Conservation (phyloP, 2,797 vertebrate genomes). For the Lutjanus campechanus region DNA sequence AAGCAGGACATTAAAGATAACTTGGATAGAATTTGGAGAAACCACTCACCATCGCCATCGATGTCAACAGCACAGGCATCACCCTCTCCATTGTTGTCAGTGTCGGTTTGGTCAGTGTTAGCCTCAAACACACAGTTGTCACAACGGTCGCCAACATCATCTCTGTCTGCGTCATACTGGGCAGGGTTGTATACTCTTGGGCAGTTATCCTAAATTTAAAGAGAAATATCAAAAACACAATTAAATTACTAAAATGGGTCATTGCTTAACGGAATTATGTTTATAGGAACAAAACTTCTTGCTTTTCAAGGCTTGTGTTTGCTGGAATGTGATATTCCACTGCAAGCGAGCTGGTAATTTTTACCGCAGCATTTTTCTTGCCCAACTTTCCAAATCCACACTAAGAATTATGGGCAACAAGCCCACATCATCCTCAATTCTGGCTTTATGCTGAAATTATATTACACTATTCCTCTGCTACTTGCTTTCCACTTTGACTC, state of each 20-base stretch:
- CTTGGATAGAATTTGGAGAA: neutral
- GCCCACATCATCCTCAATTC: constrained; percentile 55
- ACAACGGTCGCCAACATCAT: constrained; percentile 96
- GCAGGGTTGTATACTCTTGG: constrained; percentile 95
- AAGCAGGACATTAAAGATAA: neutral
- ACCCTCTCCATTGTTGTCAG: constrained; percentile 96
- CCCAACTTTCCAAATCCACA: constrained; percentile 74
- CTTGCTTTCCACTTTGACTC: constrained; percentile 66
- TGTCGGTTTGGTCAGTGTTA: constrained; percentile 97
- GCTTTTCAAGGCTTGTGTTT: constrained; percentile 43
- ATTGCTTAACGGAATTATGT: constrained; percentile 18
- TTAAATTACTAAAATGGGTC: constrained; percentile 36
- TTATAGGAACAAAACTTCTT: constrained; percentile 39
- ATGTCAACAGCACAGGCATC: constrained; percentile 98
- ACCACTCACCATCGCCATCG: constrained; percentile 95
- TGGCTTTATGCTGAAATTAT: constrained; percentile 62
- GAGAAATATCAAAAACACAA: constrained; percentile 38
- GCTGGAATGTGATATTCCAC: constrained; percentile 70
- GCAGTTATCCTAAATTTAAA: constrained; percentile 94
- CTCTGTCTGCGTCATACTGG: constrained; percentile 96
- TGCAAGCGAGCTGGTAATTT: constrained; percentile 64
- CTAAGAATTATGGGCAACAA: constrained; percentile 73
- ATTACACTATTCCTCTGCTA: constrained; percentile 62
- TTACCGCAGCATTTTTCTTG: constrained; percentile 70
- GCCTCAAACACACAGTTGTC: constrained; percentile 98